phyloP scores from a whole-genome alignment of 2,113 vertebrate species.

The Mastomys natalensis region DNA sequence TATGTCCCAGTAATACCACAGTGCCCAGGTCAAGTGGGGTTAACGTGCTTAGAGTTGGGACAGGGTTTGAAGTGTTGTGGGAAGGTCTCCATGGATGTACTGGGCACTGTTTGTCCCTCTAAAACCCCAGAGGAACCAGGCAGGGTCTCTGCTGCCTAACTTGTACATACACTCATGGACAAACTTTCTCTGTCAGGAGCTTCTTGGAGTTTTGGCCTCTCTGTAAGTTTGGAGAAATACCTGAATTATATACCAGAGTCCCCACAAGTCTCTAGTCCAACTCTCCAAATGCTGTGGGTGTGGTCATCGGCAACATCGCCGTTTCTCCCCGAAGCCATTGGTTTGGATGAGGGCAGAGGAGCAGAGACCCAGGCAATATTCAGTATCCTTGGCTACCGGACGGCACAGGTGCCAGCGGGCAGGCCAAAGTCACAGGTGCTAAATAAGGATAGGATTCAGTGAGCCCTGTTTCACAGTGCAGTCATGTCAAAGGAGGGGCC shows the following conservation, averaged over 20 bases:
- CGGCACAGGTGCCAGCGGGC: too few relatives aligned
- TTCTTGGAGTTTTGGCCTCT: not conserved
- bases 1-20: not conserved
- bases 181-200: not conserved
- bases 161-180: not conserved
- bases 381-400: not conserved
- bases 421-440: not conserved
- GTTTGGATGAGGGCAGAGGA: not conserved
- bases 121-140: not conserved
- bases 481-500: slow-evolving; percentile 21
- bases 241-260: not conserved
- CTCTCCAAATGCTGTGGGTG: not conserved
- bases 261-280: not conserved
- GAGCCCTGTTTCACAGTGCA: not conserved
- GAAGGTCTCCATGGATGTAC: too few relatives aligned
- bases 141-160: not conserved
- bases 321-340: not conserved
- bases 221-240: not conserved
- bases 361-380: not conserved
- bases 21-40: not conserved
- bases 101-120: not conserved
- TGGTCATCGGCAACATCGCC: not conserved
- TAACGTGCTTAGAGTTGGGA: not conserved
- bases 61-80: not conserved
- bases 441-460: not conserved